A percentile compares a stretch with the other conserved stretches of the same genome.
Evolutionary conservation across 2,888 invertebrate genomes (phyloP).

Genomic region (Oscheius sp.): DNA sequence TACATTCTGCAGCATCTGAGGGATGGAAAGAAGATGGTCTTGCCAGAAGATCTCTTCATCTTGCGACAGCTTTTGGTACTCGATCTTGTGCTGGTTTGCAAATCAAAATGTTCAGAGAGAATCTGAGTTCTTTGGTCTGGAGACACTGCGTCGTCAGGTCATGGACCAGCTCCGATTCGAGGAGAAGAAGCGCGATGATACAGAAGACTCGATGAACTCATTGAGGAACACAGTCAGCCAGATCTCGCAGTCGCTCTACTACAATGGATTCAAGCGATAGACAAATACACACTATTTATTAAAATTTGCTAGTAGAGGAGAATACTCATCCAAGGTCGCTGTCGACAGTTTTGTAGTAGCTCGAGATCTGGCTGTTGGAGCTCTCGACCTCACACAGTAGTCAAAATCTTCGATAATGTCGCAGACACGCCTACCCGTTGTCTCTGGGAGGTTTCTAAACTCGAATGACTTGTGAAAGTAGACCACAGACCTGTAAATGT

Average conservation of each 20-base stretch:
- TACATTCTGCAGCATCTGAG: slow-evolving; percentile 55
- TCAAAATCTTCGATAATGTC: slow-evolving; percentile 28
- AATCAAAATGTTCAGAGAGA: slow-evolving; percentile 46
- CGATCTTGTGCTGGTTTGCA: not conserved
- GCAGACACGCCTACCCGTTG: slow-evolving; percentile 16
- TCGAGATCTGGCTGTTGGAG: not conserved
- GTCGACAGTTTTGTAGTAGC: too few relatives aligned
- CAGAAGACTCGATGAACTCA: slow-evolving; percentile 36
- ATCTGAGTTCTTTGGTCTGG: slow-evolving; percentile 55
- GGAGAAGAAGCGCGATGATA: slow-evolving; percentile 38
- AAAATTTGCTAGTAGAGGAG: not conserved
- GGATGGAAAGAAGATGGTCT: slow-evolving; percentile 53
- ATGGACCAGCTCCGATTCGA: slow-evolving; percentile 39
- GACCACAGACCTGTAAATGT: slow-evolving; percentile 13
- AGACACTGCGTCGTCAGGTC: slow-evolving; percentile 36
- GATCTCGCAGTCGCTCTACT: slow-evolving; percentile 50
- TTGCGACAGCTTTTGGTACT: slow-evolving; percentile 47
- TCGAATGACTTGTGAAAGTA: not conserved
- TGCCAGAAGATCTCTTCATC: slow-evolving; percentile 46
- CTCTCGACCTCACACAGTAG: slow-evolving; percentile 19
- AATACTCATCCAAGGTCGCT: not conserved
- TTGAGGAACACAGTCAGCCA: slow-evolving; percentile 47
- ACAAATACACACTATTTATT: not conserved
- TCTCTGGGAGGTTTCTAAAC: slow-evolving; percentile 26
- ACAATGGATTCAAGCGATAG: slow-evolving; percentile 41